A percentile compares a stretch with the other conserved stretches of the same genome.
Conservation (phyloP, 1,140 invertebrate genomes). For the Spodoptera frugiperda region DNA sequence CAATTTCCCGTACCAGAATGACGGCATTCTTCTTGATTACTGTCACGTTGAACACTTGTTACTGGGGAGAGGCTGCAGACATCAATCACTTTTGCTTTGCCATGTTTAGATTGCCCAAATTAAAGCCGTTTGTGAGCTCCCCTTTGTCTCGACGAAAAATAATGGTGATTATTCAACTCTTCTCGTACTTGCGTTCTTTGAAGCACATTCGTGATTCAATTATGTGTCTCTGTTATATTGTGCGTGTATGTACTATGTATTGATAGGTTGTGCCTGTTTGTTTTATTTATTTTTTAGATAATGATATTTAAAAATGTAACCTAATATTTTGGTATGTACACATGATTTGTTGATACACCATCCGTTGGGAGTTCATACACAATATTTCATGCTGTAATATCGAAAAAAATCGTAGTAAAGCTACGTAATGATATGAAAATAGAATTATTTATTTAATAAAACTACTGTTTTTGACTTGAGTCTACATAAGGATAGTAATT, state of each 20-base stretch:
- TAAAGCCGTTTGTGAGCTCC: conserved; percentile 58
- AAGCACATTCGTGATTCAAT: conserved; percentile 24
- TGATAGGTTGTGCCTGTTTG: neutral
- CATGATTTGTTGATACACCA: too few relatives aligned
- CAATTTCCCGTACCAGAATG: conserved; percentile 56
- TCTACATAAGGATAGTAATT: too few relatives aligned
- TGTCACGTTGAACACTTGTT: conserved; percentile 72
- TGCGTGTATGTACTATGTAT: neutral
- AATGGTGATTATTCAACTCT: conserved; percentile 63
- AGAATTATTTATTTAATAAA: too few relatives aligned
- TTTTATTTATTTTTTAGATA: neutral
- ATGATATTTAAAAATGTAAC: too few relatives aligned
- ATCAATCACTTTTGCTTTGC: conserved; percentile 65
- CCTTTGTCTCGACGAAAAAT: conserved; percentile 57
- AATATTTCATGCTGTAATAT: too few relatives aligned
- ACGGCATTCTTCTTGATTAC: conserved; percentile 54
- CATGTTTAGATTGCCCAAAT: conserved; percentile 70
- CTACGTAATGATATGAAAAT: too few relatives aligned
- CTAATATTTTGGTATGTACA: too few relatives aligned
- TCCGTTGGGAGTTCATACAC: too few relatives aligned
- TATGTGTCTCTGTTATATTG: neutral
- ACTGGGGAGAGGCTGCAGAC: conserved; percentile 56
- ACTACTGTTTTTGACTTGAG: too few relatives aligned
- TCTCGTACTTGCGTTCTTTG: conserved; percentile 43
- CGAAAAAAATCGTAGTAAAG: too few relatives aligned